phyloP scores from a whole-genome alignment of 1,140 invertebrate genomes.

The Diuraphis noxia region DNA sequence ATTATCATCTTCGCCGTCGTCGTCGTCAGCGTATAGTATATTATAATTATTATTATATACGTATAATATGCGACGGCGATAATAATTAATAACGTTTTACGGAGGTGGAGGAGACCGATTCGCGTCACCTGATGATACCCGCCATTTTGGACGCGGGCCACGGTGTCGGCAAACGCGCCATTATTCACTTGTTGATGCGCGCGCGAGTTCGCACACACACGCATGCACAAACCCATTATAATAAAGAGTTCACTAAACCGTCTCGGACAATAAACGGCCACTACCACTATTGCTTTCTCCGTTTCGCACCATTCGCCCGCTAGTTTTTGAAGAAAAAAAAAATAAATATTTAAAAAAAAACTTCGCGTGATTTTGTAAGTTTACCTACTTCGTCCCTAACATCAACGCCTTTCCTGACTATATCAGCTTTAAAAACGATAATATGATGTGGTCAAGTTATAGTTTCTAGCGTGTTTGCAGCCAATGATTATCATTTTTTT shows the following conservation, averaged over 20 bases:
- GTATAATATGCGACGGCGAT: background rate
- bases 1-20: background rate
- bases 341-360: background rate
- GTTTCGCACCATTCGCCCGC: background rate
- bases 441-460: background rate
- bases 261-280: slow-evolving; percentile 15
- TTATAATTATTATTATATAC: slow-evolving; percentile 1
- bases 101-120: slow-evolving; percentile 22
- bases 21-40: background rate
- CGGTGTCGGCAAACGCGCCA: background rate
- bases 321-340: background rate
- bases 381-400: too few species aligned
- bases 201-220: background rate
- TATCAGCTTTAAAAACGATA: background rate
- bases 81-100: slow-evolving; percentile 32
- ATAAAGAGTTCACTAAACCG: slow-evolving; percentile 43
- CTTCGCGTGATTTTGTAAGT: background rate
- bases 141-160: slow-evolving; percentile 31
- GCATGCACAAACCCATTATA: background rate
- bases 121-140: slow-evolving; percentile 38
- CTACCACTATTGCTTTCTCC: background rate
- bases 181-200: slow-evolving; percentile 21
- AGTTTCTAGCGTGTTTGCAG: background rate
- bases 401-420: background rate
- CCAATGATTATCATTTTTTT: background rate